Base-by-base conservation (phyloP, 2,797 vertebrate species). In the Cossypha niveicapilla region DNA sequence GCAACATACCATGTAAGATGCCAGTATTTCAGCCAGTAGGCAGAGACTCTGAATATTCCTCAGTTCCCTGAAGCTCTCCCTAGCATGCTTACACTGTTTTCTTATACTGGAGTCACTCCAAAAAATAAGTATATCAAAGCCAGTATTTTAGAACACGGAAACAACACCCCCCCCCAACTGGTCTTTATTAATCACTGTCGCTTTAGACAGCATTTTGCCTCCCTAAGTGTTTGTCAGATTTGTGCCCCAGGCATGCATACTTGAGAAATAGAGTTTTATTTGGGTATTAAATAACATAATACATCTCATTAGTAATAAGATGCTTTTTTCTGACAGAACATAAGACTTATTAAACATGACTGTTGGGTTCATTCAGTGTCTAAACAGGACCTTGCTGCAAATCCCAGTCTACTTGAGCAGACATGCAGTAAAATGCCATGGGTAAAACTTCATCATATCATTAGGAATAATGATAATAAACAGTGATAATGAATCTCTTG, bases 261-360 rank as follows among this genome's bases (percentile, higher is more conserved):
- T 91, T 93, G 92, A 93, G 91, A 96, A 91, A 96, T 41, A 68
- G 87, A 80, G 35, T 94, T 87, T 91, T 94, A 80, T 90, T 92
- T 85, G 76, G 68, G 77, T 56, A 95, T 86, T 93, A 90, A 79
- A 86, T 60, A 95, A 70, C 88, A 88, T 66, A 90, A 67, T 92
- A 94, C 92, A 86, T 96, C 85, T 94, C 87, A 79, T 92, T 84
- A 94, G 82, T 88, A 81, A 88, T 91, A 93, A 96, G 89, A 61
- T 89, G 41, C 81, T 91, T 92, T 91, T 92, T 83, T 51, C 93
- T 88, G 67, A 93, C 92, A 50, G 90, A 87, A 72, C 68, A 44
- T 39, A 80, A 94, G 70, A 77, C 37, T 94, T 95, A 78, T 34
- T 94, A 94, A 94, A 85, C 50, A 82, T 41, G 66, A 88, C 57